These are phyloP conservation scores for Lagodon rhomboides DNA, from an alignment of 2,797 vertebrate species.

Conservation along the genomic window DNA sequence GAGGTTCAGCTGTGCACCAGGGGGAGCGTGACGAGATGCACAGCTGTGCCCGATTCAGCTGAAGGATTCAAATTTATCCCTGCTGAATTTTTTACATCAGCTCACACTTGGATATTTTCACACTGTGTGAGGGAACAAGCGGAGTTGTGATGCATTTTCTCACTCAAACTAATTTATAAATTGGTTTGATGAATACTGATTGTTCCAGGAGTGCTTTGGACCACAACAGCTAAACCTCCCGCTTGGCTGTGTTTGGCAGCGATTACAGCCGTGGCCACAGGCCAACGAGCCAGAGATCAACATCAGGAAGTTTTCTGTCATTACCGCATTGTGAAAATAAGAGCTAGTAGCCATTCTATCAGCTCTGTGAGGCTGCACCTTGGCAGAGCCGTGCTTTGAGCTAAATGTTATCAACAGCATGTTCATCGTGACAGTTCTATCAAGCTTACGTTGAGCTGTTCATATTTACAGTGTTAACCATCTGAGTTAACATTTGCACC, in stretches of 20 bases:
- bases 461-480: not conserved
- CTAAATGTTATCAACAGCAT: not conserved
- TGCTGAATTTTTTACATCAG: constrained; percentile 29
- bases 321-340: not conserved
- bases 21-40: constrained; percentile 13
- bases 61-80: constrained; percentile 36
- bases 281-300: constrained; percentile 13
- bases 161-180: constrained; percentile 29
- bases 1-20: constrained; percentile 39
- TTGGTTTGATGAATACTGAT: constrained; percentile 54
- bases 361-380: not conserved
- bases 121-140: constrained; percentile 11
- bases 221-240: constrained; percentile 22
- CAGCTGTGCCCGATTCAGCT: constrained; percentile 44
- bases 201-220: constrained; percentile 42
- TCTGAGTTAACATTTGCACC: not conserved
- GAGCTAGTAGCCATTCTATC: not conserved
- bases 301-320: constrained; percentile 12
- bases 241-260: constrained; percentile 17
- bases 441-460: not conserved
- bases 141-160: constrained; percentile 3
- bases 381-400: not conserved
- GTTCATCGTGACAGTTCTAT: not conserved
- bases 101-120: constrained; percentile 33
- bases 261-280: constrained; percentile 6